These are phyloP conservation scores for Papilio xuthus DNA, from an alignment of 1,140 invertebrate genomes.

Conservation along the genomic window DNA sequence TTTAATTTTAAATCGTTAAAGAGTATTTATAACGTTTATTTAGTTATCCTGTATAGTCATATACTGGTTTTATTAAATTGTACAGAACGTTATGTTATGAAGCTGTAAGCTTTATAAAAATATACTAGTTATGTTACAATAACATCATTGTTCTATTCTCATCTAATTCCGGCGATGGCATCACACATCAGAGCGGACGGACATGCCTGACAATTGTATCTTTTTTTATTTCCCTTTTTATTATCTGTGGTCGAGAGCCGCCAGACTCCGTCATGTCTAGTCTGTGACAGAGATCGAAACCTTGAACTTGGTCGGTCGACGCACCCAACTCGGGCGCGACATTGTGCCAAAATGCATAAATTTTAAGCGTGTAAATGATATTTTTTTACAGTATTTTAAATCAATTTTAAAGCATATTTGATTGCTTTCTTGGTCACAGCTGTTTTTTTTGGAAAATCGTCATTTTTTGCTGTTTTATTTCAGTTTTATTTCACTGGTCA, in stretches of 20 bases:
- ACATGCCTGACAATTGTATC: constrained; percentile 1
- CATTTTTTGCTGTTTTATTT: not conserved
- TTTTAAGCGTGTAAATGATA: constrained; percentile 1
- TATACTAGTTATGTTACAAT: not conserved
- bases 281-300: constrained; percentile 34
- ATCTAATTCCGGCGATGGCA: constrained; percentile 17
- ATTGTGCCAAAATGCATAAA: constrained; percentile 44
- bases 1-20: too few species aligned
- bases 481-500: not conserved
- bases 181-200: constrained; percentile 7
- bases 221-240: constrained; percentile 28
- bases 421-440: not conserved
- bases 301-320: constrained; percentile 49
- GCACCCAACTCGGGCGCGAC: constrained; percentile 39
- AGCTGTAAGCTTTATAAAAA: not conserved
- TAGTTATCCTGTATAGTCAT: not conserved
- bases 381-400: not conserved
- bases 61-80: not conserved
- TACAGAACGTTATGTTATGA: not conserved
- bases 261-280: constrained; percentile 33
- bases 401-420: not conserved
- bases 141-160: constrained; percentile 21
- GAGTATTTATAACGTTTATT: not conserved
- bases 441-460: not conserved
- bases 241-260: constrained; percentile 4